Conservation (phyloP, 1,140 invertebrate genomes). For the Drosophila asahinai region DNA sequence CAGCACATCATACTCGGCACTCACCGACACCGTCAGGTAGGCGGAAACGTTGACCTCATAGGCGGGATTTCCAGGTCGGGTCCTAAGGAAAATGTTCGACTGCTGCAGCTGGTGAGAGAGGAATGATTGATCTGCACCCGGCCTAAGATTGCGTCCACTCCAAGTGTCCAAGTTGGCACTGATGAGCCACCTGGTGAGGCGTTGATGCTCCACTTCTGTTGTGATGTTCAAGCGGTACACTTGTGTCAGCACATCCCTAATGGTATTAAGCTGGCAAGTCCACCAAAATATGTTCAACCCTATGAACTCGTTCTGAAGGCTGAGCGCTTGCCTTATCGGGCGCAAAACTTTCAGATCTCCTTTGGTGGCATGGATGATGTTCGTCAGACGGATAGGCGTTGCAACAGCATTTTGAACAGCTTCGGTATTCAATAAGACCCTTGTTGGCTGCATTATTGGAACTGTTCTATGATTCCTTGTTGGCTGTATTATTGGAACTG, state of each 20-base stretch:
- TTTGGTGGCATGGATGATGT: neutral
- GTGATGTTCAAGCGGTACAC: constrained; percentile 48
- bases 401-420: constrained; percentile 4
- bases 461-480: too few relatives aligned
- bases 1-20: neutral
- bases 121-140: constrained; percentile 35
- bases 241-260: constrained; percentile 56
- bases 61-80: constrained; percentile 35
- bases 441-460: too few relatives aligned
- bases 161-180: constrained; percentile 66
- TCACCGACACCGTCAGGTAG: constrained; percentile 10
- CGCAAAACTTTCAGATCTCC: neutral
- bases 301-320: too few relatives aligned
- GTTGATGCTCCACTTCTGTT: constrained; percentile 24
- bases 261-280: constrained; percentile 60
- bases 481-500: too few relatives aligned
- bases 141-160: constrained; percentile 57
- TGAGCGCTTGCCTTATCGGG: neutral
- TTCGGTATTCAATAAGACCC: too few relatives aligned
- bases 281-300: constrained; percentile 44
- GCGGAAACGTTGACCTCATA: constrained; percentile 42
- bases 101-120: constrained; percentile 60
- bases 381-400: neutral
- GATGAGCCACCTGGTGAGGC: constrained; percentile 48
- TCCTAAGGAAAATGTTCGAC: constrained; percentile 40